A percentile compares a stretch with the other conserved stretches of the same genome.
Evolutionary conservation across 1,140 invertebrate genomes (phyloP).

Genomic region (Brachionus calyciflorus): DNA sequence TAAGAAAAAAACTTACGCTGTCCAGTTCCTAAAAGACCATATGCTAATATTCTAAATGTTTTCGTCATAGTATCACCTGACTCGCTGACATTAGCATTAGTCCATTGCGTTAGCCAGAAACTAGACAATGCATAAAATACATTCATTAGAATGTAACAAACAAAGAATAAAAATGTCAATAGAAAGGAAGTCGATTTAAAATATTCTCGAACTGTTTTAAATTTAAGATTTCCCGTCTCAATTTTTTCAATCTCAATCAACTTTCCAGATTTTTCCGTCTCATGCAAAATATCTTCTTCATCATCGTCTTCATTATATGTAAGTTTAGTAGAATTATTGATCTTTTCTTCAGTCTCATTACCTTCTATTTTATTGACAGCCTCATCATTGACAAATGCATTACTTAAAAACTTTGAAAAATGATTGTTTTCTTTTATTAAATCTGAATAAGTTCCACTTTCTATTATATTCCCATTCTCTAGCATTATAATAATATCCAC

Average conservation of each 20-base stretch:
- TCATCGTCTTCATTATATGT: neutral
- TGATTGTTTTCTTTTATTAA: conserved; percentile 3
- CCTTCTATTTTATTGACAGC: neutral
- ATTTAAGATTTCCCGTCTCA: neutral
- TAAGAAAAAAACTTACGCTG: neutral
- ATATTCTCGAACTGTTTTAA: neutral
- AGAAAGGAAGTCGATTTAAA: conserved; percentile 17
- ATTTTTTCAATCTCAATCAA: conserved; percentile 42
- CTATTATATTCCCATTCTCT: conserved; percentile 31
- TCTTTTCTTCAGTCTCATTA: neutral
- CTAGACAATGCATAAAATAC: neutral
- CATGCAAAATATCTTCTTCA: no score
- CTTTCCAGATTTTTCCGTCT: neutral
- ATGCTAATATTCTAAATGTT: conserved; percentile 50
- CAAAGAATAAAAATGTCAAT: neutral
- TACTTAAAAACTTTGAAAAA: conserved; percentile 14
- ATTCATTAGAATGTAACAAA: conserved; percentile 19
- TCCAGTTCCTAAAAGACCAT: conserved; percentile 48
- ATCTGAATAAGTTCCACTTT: conserved; percentile 31
- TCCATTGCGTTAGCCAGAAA: conserved; percentile 42
- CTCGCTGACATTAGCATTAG: neutral
- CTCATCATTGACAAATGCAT: neutral
- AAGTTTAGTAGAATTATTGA: no score
- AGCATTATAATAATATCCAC: conserved; percentile 43
- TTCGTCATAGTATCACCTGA: conserved; percentile 11